phyloP scores from a whole-genome alignment of 2,113 vertebrate species.

The Chaenocephalus aceratus region DNA sequence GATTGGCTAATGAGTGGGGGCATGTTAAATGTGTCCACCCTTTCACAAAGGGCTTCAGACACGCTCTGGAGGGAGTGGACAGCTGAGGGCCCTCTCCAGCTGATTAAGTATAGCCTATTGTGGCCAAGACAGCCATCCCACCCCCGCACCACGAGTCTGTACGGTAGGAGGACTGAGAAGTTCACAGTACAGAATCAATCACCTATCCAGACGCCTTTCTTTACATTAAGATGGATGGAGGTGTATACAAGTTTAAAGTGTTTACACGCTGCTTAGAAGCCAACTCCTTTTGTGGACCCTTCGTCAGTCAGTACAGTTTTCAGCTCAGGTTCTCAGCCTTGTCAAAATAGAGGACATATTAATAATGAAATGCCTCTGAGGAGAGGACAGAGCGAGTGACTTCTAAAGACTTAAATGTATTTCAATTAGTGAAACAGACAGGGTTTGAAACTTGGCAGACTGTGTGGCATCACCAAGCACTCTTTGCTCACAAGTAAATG shows the following conservation, averaged over 20 bases:
- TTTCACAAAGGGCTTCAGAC: conserved; percentile 47
- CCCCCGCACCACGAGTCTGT: conserved; percentile 24
- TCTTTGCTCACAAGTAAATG: no score
- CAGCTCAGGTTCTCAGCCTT: conserved; percentile 16
- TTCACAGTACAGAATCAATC: conserved; percentile 58
- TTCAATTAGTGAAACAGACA: conserved; percentile 19
- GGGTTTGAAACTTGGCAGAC: background rate
- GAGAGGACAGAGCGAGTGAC: conserved; percentile 18
- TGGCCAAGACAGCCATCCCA: conserved; percentile 34
- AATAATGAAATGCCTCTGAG: conserved; percentile 46
- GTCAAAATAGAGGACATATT: conserved; percentile 24
- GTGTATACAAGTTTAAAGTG: conserved; percentile 11
- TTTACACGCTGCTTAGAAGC: conserved; percentile 37
- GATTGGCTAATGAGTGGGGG: conserved; percentile 51
- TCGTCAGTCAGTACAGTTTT: conserved; percentile 14
- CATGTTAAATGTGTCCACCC: conserved; percentile 64
- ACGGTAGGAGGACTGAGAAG: conserved; percentile 33
- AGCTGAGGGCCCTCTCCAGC: conserved; percentile 62
- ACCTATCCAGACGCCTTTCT: conserved; percentile 29
- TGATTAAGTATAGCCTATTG: conserved; percentile 71
- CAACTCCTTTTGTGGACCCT: background rate
- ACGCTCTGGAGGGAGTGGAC: conserved; percentile 31
- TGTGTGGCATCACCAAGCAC: background rate
- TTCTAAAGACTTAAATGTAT: conserved; percentile 1
- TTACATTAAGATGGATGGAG: conserved; percentile 47